phyloP scores from a whole-genome alignment of 1,140 invertebrate species.

The Trachelipus rathkii region DNA sequence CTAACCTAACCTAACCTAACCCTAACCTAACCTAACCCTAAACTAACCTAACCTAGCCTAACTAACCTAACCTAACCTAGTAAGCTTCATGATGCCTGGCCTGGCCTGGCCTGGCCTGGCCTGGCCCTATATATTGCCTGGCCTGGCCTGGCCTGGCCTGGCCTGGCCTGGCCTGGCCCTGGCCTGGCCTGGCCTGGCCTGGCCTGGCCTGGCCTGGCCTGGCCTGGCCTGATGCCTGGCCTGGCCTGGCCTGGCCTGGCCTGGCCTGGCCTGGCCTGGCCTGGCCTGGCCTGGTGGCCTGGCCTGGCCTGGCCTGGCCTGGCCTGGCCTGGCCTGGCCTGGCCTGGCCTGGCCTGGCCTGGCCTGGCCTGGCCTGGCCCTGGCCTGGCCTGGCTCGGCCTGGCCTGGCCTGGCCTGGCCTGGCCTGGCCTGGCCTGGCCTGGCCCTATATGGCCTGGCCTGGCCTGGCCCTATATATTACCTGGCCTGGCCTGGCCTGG shows the following conservation, averaged over 20 bases:
- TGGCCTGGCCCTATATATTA: conserved; percentile 36
- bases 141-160: conserved; percentile 33
- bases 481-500: conserved; percentile 41
- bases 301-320: conserved; percentile 29
- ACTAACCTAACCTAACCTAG: conserved; percentile 26
- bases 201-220: conserved; percentile 45
- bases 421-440: no score
- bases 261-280: conserved; percentile 25
- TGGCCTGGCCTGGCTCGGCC: conserved; percentile 45
- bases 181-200: conserved; percentile 30
- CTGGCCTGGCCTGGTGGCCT: no score
- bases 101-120: conserved; percentile 45
- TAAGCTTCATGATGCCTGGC: conserved; percentile 33
- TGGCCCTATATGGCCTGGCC: no score
- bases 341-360: conserved; percentile 39
- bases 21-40: no score
- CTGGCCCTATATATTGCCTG: no score
- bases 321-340: conserved; percentile 40
- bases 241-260: conserved; percentile 41
- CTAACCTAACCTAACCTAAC: no score
- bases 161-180: no score
- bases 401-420: conserved; percentile 37
- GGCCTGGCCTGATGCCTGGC: conserved; percentile 46
- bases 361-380: conserved; percentile 44
- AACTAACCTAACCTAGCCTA: no score